A percentile compares a stretch with the other conserved stretches of the same genome.
These are phyloP conservation scores for Osmerus eperlanus DNA, from an alignment of 2,113 vertebrate genomes.

Conservation along the genomic window DNA sequence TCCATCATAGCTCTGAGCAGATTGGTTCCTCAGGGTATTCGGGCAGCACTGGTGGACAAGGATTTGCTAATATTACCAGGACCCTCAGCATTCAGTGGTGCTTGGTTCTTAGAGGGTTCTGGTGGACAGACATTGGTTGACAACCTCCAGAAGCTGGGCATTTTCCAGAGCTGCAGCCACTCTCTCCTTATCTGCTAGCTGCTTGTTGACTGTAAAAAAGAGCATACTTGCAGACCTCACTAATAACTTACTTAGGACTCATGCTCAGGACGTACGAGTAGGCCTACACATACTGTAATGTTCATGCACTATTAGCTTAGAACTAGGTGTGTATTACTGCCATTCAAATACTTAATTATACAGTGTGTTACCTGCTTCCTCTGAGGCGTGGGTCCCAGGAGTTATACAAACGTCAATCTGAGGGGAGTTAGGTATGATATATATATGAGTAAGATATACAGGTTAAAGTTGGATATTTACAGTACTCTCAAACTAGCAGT, in stretches of 20 bases:
- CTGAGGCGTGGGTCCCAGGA: constrained; percentile 89
- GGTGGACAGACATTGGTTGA: constrained; percentile 91
- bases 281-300: background rate
- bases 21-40: background rate
- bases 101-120: constrained; percentile 50
- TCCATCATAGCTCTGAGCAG: too few species aligned
- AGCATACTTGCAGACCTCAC: background rate
- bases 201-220: constrained; percentile 86
- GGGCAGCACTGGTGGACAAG: background rate
- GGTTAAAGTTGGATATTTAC: background rate
- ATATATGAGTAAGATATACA: background rate
- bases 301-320: background rate
- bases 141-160: constrained; percentile 90
- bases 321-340: too few species aligned
- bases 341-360: too few species aligned
- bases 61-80: background rate
- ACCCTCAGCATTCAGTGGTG: background rate
- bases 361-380: constrained; percentile 82
- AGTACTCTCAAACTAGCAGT: too few species aligned
- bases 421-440: constrained; percentile 15
- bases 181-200: constrained; percentile 94
- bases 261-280: too few species aligned
- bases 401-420: constrained; percentile 96
- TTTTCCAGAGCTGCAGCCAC: constrained; percentile 97
- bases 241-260: background rate